Evolutionary conservation across 2,888 invertebrate genomes (phyloP).

Genomic region (Lissonota sp.): DNA sequence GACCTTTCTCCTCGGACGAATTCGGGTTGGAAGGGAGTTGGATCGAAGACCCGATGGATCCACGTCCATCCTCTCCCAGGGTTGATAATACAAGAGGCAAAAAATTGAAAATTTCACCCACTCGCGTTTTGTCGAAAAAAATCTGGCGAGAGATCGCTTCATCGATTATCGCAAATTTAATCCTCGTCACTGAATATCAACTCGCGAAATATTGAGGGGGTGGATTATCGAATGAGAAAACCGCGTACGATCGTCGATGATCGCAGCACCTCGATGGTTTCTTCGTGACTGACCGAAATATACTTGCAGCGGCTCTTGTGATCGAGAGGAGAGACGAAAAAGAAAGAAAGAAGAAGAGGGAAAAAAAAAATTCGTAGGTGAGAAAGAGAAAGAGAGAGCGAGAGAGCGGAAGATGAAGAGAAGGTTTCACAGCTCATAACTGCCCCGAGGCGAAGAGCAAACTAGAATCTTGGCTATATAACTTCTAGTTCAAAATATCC

Average conservation of each 20-base stretch:
- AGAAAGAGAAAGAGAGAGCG: constrained; percentile 28
- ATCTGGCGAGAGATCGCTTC: too few species aligned
- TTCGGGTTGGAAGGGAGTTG: too few species aligned
- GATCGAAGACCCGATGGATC: constrained; percentile 46
- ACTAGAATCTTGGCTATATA: too few species aligned
- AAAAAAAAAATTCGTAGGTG: too few species aligned
- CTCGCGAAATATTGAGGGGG: background rate
- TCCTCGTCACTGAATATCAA: background rate
- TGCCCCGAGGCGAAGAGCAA: constrained; percentile 52
- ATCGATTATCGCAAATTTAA: constrained; percentile 10
- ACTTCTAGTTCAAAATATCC: too few species aligned
- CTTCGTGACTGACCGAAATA: constrained; percentile 64
- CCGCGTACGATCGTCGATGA: constrained; percentile 46
- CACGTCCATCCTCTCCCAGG: constrained; percentile 47
- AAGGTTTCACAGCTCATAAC: constrained; percentile 55
- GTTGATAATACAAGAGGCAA: constrained; percentile 23
- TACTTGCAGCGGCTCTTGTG: constrained; percentile 54
- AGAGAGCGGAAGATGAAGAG: constrained; percentile 41
- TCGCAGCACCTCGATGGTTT: constrained; percentile 62
- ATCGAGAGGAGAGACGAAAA: constrained; percentile 42
- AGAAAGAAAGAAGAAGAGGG: too few species aligned
- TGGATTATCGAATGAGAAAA: background rate
- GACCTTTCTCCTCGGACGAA: constrained; percentile 54
- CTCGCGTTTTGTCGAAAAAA: too few species aligned
- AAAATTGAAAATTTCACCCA: constrained; percentile 24